phyloP scores from a whole-genome alignment of 2,113 vertebrate species.

The Microtus oregoni region DNA sequence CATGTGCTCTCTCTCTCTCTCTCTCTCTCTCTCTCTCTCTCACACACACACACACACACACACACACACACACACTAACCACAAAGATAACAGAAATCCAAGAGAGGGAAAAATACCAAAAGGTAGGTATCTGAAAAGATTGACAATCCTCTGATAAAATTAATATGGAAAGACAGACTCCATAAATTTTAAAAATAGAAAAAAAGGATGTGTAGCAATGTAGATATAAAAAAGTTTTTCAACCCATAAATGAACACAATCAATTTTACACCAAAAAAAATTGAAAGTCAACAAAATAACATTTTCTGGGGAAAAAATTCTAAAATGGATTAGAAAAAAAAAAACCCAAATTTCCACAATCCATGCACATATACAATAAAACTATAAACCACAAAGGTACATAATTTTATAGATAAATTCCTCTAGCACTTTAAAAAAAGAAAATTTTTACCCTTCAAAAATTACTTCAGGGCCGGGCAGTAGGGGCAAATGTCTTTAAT shows the following conservation, averaged over 20 bases:
- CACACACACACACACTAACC: too few species aligned
- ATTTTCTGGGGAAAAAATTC: slow-evolving; percentile 37
- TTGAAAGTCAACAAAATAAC: slow-evolving; percentile 46
- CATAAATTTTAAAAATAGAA: slow-evolving; percentile 7
- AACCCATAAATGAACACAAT: slow-evolving; percentile 18
- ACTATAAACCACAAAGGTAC: background rate
- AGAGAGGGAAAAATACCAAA: too few species aligned
- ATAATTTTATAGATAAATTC: slow-evolving; percentile 3
- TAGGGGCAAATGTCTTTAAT: too few species aligned
- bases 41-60: too few species aligned
- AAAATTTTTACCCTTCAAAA: background rate
- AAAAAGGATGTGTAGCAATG: background rate
- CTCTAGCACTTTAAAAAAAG: background rate
- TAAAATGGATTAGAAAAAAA: slow-evolving; percentile 24
- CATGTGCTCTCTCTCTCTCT: too few species aligned
- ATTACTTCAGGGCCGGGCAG: background rate
- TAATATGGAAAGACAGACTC: background rate
- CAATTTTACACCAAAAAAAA: slow-evolving; percentile 13
- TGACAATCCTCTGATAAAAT: background rate
- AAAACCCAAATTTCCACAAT: background rate
- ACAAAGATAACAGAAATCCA: too few species aligned
- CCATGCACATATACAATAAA: background rate
- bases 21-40: too few species aligned
- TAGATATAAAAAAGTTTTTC: background rate
- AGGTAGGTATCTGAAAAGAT: too few species aligned